phyloP scores from a whole-genome alignment of 2,888 invertebrate species.

The Xanthorhoe designata region DNA sequence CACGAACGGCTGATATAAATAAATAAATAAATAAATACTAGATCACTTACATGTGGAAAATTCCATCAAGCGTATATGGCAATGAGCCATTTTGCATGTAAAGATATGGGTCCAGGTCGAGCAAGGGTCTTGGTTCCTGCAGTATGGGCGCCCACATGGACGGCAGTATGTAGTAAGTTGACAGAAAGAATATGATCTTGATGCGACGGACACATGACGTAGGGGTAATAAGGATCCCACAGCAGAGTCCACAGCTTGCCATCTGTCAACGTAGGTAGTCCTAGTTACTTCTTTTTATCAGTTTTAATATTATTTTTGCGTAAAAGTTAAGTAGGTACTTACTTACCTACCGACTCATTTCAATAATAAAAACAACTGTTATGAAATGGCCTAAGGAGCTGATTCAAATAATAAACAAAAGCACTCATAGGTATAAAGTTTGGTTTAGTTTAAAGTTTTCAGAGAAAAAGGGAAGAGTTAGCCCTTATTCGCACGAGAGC shows the following conservation, averaged over 20 bases:
- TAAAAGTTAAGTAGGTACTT: no score
- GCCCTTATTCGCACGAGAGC: no score
- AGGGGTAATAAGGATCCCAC: constrained; percentile 73
- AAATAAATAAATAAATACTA: no score
- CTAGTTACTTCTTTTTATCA: no score
- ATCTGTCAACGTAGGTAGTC: constrained; percentile 52
- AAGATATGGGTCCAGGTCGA: constrained; percentile 69
- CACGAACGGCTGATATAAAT: no score
- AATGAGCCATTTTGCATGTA: constrained; percentile 21
- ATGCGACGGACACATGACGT: constrained; percentile 66
- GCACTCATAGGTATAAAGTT: no score
- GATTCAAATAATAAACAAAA: no score
- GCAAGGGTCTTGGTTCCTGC: constrained; percentile 58
- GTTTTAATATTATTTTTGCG: no score
- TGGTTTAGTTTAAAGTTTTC: no score
- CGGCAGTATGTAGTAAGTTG: constrained; percentile 63
- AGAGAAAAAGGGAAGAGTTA: no score
- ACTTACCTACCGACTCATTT: not conserved
- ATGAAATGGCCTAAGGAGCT: no score
- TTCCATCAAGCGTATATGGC: constrained; percentile 50
- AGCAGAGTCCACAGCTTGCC: constrained; percentile 70
- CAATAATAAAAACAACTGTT: not conserved
- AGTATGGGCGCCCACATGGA: constrained; percentile 62
- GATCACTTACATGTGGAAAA: constrained; percentile 46
- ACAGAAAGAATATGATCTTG: constrained; percentile 57